Conservation (phyloP, 1,140 invertebrate species). For the Pseudomyrmex cubaensis region DNA sequence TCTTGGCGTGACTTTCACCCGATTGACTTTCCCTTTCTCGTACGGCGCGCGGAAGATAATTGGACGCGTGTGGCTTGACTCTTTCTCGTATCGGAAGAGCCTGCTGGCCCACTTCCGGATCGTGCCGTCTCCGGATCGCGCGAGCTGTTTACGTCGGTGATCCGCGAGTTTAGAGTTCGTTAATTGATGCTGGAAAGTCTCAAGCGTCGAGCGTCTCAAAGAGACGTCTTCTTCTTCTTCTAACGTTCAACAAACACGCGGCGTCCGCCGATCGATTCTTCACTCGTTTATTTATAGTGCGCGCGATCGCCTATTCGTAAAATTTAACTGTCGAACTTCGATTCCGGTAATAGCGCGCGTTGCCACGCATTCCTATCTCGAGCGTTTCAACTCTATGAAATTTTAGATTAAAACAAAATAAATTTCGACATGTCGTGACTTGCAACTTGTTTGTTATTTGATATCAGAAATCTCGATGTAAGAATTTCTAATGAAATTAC, state of each 20-base stretch:
- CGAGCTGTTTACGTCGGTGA: conserved; percentile 22
- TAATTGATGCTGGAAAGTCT: conserved; percentile 23
- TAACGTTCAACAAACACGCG: conserved; percentile 11
- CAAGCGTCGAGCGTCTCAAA: conserved; percentile 8
- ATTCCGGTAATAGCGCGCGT: not conserved
- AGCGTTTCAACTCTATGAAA: no score
- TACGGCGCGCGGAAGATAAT: conserved; percentile 53
- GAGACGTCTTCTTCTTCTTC: not conserved
- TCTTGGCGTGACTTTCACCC: conserved; percentile 72
- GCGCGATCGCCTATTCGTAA: not conserved
- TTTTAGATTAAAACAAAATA: no score
- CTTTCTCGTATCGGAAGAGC: conserved; percentile 51
- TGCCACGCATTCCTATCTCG: no score
- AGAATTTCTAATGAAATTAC: no score
- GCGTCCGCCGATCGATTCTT: not conserved
- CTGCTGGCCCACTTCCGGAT: conserved; percentile 56
- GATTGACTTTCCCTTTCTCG: conserved; percentile 82
- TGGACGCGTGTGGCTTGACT: conserved; percentile 37
- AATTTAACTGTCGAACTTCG: not conserved
- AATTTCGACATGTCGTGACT: no score
- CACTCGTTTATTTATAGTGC: conserved; percentile 7
- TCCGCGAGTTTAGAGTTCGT: conserved; percentile 18
- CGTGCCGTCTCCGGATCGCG: conserved; percentile 29
- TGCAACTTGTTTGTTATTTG: no score
- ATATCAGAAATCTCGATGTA: no score